Percentiles rank a stretch among this genome's conserved stretches.
Conservation (phyloP, 2,797 vertebrate genomes). For the Falco columbarius region DNA sequence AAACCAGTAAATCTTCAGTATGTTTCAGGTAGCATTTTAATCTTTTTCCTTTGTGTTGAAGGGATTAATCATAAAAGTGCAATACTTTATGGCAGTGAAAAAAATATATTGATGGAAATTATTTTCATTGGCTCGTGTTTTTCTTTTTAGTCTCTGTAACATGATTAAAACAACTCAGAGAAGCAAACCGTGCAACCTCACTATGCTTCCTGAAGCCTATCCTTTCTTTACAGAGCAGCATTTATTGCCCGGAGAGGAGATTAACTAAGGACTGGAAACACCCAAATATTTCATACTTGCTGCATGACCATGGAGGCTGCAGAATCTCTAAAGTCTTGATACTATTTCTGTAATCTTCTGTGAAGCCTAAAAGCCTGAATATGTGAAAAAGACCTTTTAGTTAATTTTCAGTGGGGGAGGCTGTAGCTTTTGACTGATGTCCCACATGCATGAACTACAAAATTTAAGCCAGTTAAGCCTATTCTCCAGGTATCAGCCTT, state of each 20-base stretch:
- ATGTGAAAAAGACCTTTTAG: background rate
- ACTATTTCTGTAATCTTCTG: background rate
- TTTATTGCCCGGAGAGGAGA: background rate
- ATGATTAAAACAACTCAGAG: background rate
- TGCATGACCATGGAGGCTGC: background rate
- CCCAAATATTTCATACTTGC: background rate
- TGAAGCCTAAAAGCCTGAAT: background rate
- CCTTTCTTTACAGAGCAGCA: background rate
- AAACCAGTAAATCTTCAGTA: background rate
- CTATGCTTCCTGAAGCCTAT: background rate
- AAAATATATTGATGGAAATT: background rate
- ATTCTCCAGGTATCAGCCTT: background rate
- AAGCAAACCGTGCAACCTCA: background rate
- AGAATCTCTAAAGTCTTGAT: conserved; percentile 2
- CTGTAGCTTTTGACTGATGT: background rate
- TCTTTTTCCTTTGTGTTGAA: background rate
- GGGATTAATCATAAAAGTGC: background rate
- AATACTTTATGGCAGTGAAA: background rate
- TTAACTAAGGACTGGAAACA: background rate
- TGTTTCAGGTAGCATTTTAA: background rate
- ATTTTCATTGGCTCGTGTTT: background rate
- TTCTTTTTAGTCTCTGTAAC: background rate
- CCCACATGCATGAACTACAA: background rate
- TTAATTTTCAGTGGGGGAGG: background rate
- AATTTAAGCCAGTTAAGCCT: background rate